phyloP scores from a whole-genome alignment of 2,797 vertebrate species.

The Lutjanus argentimaculatus region DNA sequence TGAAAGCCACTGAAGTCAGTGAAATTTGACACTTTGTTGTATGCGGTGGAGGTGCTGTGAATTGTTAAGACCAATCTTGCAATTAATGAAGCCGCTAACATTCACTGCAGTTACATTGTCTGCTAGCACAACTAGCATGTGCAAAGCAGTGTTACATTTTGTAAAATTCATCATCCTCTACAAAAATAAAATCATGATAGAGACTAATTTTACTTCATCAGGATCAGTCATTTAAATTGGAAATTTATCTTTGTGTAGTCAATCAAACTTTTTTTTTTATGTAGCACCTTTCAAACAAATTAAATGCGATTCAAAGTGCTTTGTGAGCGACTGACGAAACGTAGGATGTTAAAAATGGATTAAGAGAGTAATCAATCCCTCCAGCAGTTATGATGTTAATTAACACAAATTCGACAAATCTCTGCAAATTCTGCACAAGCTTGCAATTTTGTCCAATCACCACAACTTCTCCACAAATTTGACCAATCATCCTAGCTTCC shows the following conservation, averaged over 20 bases:
- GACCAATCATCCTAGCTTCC: too few relatives aligned
- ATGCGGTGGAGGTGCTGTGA: neutral
- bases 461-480: too few relatives aligned
- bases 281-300: too few relatives aligned
- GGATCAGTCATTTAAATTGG: conserved; percentile 4
- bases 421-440: too few relatives aligned
- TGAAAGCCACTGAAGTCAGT: conserved; percentile 19
- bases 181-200: neutral
- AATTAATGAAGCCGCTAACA: neutral
- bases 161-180: neutral
- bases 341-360: too few relatives aligned
- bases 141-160: neutral
- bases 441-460: too few relatives aligned
- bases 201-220: neutral
- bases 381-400: too few relatives aligned
- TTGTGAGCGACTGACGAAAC: too few relatives aligned
- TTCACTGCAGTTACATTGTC: neutral
- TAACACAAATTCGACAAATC: too few relatives aligned
- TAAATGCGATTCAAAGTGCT: too few relatives aligned
- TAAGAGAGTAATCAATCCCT: too few relatives aligned
- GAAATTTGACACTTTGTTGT: conserved; percentile 29
- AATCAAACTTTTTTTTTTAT: too few relatives aligned
- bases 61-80: neutral
- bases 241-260: neutral
- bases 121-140: neutral